Percentiles rank a stretch among this genome's conserved stretches.
phyloP scores from a whole-genome alignment of 2,888 invertebrate species.

The Callinectes sapidus region DNA sequence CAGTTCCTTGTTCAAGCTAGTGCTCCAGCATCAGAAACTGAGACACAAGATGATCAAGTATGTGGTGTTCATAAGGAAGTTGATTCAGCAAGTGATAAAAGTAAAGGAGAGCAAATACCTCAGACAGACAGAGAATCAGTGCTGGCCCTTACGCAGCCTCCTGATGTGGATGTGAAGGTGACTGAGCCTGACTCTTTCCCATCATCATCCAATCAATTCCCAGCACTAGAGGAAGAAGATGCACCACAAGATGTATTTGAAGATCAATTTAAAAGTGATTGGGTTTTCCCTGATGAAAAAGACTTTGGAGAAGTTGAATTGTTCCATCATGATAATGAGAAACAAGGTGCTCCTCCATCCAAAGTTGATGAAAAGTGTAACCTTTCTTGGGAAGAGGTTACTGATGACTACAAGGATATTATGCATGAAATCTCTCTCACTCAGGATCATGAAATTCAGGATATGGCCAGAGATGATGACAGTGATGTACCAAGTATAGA shows the following conservation, averaged over 20 bases:
- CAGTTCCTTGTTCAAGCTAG: neutral
- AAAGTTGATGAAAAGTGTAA: neutral
- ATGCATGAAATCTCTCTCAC: constrained; percentile 49
- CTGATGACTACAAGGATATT: constrained; percentile 50
- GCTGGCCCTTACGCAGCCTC: neutral
- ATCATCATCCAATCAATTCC: neutral
- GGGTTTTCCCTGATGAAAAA: constrained; percentile 40
- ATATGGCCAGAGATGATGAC: constrained; percentile 4
- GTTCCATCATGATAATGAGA: neutral
- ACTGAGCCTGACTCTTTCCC: neutral
- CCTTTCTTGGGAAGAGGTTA: constrained; percentile 44
- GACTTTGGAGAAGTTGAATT: neutral
- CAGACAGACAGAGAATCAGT: neutral
- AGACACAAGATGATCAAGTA: neutral
- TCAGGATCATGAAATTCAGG: constrained; percentile 32
- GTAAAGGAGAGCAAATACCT: neutral
- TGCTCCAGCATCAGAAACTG: neutral
- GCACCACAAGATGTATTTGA: neutral
- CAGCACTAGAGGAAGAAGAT: neutral
- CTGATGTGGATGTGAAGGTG: neutral
- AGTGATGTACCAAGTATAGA: neutral
- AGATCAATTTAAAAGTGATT: neutral
- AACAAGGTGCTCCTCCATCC: constrained; percentile 13
- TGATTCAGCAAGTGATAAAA: neutral
- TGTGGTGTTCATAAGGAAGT: neutral